Evolutionary conservation across 1,140 invertebrate genomes (phyloP).

Genomic region (Drosophila jambulina): DNA sequence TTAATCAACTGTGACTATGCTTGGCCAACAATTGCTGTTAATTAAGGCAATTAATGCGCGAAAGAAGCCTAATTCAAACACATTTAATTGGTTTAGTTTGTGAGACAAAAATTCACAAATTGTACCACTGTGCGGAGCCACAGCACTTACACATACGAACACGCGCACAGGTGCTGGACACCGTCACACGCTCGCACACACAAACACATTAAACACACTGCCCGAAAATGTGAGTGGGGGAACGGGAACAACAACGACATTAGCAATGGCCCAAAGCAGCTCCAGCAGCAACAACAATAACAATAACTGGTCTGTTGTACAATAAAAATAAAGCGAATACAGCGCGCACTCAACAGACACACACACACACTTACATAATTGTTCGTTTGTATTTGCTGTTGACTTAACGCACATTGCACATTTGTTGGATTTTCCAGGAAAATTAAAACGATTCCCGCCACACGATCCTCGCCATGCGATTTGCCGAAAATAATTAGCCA

Average conservation of each 20-base stretch:
- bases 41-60: conserved; percentile 16
- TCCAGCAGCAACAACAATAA: conserved; percentile 30
- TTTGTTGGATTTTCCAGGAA: conserved; percentile 28
- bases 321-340: conserved; percentile 30
- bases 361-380: conserved; percentile 77
- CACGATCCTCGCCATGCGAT: conserved; percentile 28
- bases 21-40: conserved; percentile 7
- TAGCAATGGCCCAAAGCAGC: conserved; percentile 54
- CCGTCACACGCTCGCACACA: conserved; percentile 18
- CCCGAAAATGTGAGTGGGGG: conserved; percentile 68
- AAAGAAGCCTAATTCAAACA: not conserved
- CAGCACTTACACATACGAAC: conserved; percentile 30
- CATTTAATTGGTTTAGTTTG: conserved; percentile 10
- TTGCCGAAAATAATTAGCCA: conserved; percentile 47
- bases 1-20: conserved; percentile 7
- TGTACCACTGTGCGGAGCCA: conserved; percentile 34
- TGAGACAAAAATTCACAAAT: no score
- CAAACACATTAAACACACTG: conserved; percentile 8
- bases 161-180: conserved; percentile 43
- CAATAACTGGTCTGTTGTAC: conserved; percentile 58
- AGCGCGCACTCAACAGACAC: conserved; percentile 36
- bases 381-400: conserved; percentile 59
- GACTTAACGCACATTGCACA: conserved; percentile 62
- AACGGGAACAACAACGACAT: conserved; percentile 75
- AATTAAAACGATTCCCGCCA: conserved; percentile 2